Evolutionary conservation across 2,888 invertebrate species (phyloP), one percentile per base, ranked within the genome.

Genomic region (Lycaena phlaeas): DNA sequence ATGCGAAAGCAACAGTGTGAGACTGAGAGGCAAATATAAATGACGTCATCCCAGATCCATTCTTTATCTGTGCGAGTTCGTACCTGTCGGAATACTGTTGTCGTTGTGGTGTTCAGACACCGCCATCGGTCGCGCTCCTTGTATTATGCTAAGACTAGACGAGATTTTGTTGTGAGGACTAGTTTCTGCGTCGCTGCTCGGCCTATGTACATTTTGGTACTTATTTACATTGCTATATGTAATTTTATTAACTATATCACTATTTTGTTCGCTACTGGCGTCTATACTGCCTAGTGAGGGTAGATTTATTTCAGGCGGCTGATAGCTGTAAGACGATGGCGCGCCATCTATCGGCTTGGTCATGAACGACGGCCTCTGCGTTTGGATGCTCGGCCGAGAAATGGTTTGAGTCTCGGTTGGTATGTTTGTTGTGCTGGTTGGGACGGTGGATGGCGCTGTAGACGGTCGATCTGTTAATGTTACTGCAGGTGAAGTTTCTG

Each of bases 181-280:
- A 81, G 85, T 64, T 74, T 82, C 84, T 71, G 70, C 66, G 59
- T 72, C 76, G 55, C 57, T 57, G 59, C 63, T 75, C 63, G 82
- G 82, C 66, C 74, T 81, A 81, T 82, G 75, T 79, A 79, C 74
- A 81, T 77, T 82, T 81, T 84, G 84, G 75, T 82, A 81, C 69
- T 79, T 84, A 84, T 84, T 81, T 78, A 84, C 78, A 84, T 68
- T n/a, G n/a, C n/a, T 81, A 81, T 81, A 82, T 55, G 74, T 65
- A 76, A 81, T 68, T 82, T 82, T 84, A 82, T 81, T 68, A 76
- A 75, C 79, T 84, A 84, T 78, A 84, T 84, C 82, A 84, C 82
- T 81, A 74, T 79, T 79, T 75, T 81, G 77, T 74, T 79, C 81
- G 74, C 70, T 78, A 77, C 67, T 77, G 65, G 78, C 67, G 61